phyloP scores from a whole-genome alignment of 64 coral and sea anemone species.

The Actinia tenebrosa region DNA sequence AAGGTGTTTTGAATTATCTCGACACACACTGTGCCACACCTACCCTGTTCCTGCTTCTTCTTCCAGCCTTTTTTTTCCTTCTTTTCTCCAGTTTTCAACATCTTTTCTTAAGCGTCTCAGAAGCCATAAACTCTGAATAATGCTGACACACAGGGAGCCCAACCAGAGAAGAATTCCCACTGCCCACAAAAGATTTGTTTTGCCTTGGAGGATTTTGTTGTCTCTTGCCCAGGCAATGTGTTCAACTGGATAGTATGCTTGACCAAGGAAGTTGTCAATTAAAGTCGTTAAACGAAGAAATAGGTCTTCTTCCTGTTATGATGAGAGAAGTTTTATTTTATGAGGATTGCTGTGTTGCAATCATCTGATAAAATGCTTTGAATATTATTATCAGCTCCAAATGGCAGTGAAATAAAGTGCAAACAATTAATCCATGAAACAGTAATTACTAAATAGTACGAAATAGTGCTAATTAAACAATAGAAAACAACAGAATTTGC shows the following conservation, averaged over 20 bases:
- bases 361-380: no score
- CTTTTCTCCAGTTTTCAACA: conserved; percentile 4
- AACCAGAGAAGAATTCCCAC: conserved; percentile 63
- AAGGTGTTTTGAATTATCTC: no score
- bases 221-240: conserved; percentile 81
- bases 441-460: no score
- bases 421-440: no score
- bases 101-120: conserved; percentile 35
- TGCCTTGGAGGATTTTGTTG: conserved; percentile 57
- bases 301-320: conserved; percentile 48
- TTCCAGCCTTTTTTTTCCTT: conserved; percentile 19
- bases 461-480: no score
- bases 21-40: neutral
- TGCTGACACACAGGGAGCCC: conserved; percentile 48
- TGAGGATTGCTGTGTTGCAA: no score
- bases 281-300: conserved; percentile 52
- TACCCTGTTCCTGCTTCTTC: neutral
- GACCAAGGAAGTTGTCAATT: conserved; percentile 56
- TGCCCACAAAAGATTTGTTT: conserved; percentile 47
- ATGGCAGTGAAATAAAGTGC: no score
- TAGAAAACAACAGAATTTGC: no score
- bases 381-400: no score
- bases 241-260: conserved; percentile 77
- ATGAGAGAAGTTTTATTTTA: neutral
- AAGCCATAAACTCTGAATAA: conserved; percentile 54